These are phyloP conservation scores for Notospermus geniculatus DNA, from an alignment of 1,140 invertebrate genomes.

Conservation along the genomic window DNA sequence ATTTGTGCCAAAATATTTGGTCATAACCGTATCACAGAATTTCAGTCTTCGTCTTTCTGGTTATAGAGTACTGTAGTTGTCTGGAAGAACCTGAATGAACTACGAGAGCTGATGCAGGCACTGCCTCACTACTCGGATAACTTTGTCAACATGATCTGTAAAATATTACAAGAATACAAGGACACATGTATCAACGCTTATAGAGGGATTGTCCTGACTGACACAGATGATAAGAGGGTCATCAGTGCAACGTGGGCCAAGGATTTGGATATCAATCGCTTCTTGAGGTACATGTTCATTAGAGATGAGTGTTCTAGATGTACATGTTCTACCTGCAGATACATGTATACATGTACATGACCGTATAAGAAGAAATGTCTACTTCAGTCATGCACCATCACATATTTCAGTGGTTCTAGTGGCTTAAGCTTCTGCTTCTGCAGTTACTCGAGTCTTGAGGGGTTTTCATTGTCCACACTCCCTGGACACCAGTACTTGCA, in stretches of 20 bases:
- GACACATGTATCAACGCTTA: conserved; percentile 76
- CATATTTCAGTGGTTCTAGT: too few species aligned
- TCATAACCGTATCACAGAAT: too few species aligned
- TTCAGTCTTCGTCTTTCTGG: conserved; percentile 15
- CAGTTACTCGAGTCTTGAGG: too few species aligned
- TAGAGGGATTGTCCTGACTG: conserved; percentile 73
- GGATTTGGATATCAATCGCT: conserved; percentile 90
- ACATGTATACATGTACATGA: too few species aligned
- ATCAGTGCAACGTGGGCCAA: conserved; percentile 89
- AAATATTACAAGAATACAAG: conserved; percentile 69
- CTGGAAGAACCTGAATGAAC: conserved; percentile 68
- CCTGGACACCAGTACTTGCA: too few species aligned
- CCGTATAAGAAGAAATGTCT: too few species aligned
- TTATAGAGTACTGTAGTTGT: conserved; percentile 72
- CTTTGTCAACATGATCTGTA: conserved; percentile 69
- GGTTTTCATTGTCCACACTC: too few species aligned
- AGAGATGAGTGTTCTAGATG: too few species aligned
- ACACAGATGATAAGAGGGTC: conserved; percentile 74
- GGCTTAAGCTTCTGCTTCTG: too few species aligned
- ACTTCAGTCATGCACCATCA: too few species aligned
- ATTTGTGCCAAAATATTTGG: too few species aligned
- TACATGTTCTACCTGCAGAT: too few species aligned
- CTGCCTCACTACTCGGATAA: conserved; percentile 71
- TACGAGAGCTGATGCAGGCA: conserved; percentile 68
- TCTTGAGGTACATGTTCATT: conserved; percentile 62